Evolutionary conservation across 2,797 vertebrate species (phyloP), one percentile per base, ranked within the genome.

Genomic region (Alosa sapidissima): DNA sequence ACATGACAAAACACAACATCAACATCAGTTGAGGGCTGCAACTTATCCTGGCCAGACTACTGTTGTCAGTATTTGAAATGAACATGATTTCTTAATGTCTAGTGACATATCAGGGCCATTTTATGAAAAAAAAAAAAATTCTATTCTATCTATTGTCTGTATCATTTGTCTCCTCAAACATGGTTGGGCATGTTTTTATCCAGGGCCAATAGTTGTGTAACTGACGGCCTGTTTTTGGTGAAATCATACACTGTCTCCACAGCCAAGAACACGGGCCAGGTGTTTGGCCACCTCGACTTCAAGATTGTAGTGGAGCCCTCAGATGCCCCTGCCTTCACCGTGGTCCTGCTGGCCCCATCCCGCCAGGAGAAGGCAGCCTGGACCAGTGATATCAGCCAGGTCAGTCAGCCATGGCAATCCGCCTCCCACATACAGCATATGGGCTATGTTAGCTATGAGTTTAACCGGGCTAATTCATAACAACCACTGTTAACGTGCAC

Each of bases 301-400:
- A 99, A 98, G 91, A 96, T 99, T 16, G 94, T 98, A 0, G 96
- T 99, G 41, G 98, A 99, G 91, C 95, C 97, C 0, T 89, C 95
- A 0, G 97, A 98, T 85, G 93, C 94, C 3, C 93, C 97, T 82
- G 89, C 98, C 0, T 99, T 98, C 92, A 99, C 98, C 0, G 96
- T 99, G 84, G 97, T 99, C 11, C 94, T 99, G 75, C 90, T 99
- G 90, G 96, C 98, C 0, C 97, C 98, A 0, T 99, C 98, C 0
- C 95, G 97, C 36, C 98, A 99, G 92, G 98, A 99, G 92, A 99
- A 99, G 89, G 98, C 98, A 10, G 98, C 98, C 0, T 99, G 98
- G 98, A 99, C 97, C 88, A 99, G 98, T 5, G 98, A 99, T 92
- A 98, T 99, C 89, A 99, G 98, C 91, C 98, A 99, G 97, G 98